These are phyloP conservation scores for Lochmaea crataegi DNA, from an alignment of 2,888 invertebrate genomes.

Conservation along the genomic window DNA sequence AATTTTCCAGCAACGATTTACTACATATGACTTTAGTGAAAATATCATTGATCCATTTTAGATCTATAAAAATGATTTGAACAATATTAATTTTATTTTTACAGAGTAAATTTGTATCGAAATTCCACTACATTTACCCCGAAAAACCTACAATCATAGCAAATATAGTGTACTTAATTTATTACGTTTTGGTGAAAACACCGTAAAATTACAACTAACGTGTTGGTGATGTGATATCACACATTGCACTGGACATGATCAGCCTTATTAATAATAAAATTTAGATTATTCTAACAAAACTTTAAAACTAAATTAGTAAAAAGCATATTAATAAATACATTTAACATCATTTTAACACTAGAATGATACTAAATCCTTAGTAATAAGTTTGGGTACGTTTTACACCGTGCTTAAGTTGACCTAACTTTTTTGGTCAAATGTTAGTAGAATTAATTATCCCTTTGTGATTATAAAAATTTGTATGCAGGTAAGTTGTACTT, in stretches of 20 bases:
- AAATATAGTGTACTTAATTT: not conserved
- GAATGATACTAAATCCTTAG: too few relatives aligned
- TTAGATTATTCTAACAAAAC: too few relatives aligned
- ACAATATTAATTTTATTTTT: not conserved
- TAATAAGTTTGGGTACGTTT: too few relatives aligned
- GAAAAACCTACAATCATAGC: not conserved
- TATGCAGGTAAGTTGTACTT: too few relatives aligned
- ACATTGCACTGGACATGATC: not conserved
- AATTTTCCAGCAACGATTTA: not conserved
- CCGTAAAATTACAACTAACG: not conserved
- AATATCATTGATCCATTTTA: not conserved
- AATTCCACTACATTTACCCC: not conserved
- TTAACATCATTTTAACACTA: too few relatives aligned
- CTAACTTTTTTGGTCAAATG: too few relatives aligned
- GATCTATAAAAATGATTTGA: not conserved
- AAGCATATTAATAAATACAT: too few relatives aligned
- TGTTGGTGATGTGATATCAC: not conserved
- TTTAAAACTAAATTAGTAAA: too few relatives aligned
- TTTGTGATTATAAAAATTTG: too few relatives aligned
- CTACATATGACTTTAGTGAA: not conserved
- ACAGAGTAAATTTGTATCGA: not conserved
- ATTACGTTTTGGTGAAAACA: not conserved
- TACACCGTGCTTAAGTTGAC: too few relatives aligned
- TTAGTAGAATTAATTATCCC: too few relatives aligned
- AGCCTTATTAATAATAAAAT: too few relatives aligned